Evolutionary conservation across 2,888 invertebrate species (phyloP), one percentile per base, ranked within the genome.

Genomic region (Plutella xylostella): DNA sequence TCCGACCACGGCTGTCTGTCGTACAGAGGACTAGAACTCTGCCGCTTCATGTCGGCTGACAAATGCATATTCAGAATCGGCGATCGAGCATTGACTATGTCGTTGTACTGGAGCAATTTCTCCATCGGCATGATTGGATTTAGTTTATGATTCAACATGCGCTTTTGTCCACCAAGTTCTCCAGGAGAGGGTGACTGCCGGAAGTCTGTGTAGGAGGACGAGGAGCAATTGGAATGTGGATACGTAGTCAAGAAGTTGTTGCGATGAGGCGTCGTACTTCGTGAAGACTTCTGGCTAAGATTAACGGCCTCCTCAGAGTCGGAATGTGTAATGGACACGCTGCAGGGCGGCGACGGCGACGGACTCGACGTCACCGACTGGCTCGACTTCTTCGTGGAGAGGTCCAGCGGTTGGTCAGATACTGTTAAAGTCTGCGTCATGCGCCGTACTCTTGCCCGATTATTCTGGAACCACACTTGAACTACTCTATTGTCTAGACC

Each of bases 391-490:
- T 94, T 96, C 4, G 94, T 89, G 2, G 96, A 96, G 55, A 98
- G 86, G 75, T 98, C 97, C 46, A 98, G 78, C 0, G 98, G 97
- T 65, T 96, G 92, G 59, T 95, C 94, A 3, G 77, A 66, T 38
- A 66, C 59, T 1, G 69, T 60, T 20, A 69, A 53, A 4, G 63
- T 63, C 50, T 75, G 85, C 30, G 85, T 86, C 74, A 88, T 71
- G 55, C 94, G 88, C 39, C 96, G 88, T 63, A 95, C 95, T 43
- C 96, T 87, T 0, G 97, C 97, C 52, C 97, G 87, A 53, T 94
- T 94, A 71, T 97, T 97, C 80, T 97, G 97, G 69, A 97, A 97
- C 97, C 97, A 97, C 5, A 97, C 97, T 85, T 97, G 92, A 3
- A 93, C 92, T 1, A 94, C 93, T 46, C 94, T 85, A 34, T 91